Evolutionary conservation across 2,113 vertebrate species (phyloP).

Genomic region (Cebidichthys violaceus): DNA sequence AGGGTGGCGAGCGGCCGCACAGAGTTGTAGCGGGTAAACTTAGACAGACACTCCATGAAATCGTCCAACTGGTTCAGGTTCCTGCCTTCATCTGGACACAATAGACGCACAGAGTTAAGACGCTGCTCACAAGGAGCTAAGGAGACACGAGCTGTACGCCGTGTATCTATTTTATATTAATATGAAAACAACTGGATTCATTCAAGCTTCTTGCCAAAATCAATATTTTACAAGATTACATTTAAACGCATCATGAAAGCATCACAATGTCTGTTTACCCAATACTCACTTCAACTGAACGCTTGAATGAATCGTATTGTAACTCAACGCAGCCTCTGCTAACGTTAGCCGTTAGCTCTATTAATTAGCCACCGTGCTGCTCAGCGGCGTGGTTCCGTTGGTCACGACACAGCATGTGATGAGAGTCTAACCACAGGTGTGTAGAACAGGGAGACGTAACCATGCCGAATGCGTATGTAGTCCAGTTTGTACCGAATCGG

Average conservation of each 20-base stretch:
- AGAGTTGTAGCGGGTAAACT: slow-evolving; percentile 98
- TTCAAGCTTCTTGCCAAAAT: too few relatives aligned
- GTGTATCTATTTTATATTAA: background rate
- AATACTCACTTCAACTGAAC: background rate
- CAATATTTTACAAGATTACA: background rate
- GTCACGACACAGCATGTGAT: too few relatives aligned
- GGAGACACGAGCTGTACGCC: background rate
- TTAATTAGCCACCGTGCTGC: too few relatives aligned
- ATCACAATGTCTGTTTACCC: background rate
- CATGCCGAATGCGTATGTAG: background rate
- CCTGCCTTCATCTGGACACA: slow-evolving; percentile 91
- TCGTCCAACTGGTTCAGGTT: slow-evolving; percentile 97
- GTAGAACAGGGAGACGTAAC: background rate
- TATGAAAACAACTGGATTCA: background rate
- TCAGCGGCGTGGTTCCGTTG: too few relatives aligned
- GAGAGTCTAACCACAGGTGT: too few relatives aligned
- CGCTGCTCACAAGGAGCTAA: background rate
- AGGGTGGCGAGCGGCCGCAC: slow-evolving; percentile 95
- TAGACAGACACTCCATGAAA: slow-evolving; percentile 98
- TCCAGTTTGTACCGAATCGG: too few relatives aligned
- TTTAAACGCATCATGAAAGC: background rate
- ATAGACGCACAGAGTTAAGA: slow-evolving; percentile 10
- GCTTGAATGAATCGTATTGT: background rate
- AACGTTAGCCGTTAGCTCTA: too few relatives aligned
- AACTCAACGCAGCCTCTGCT: too few relatives aligned